phyloP scores from a whole-genome alignment of 2,888 invertebrate species.

The Scaptomyza parva region DNA sequence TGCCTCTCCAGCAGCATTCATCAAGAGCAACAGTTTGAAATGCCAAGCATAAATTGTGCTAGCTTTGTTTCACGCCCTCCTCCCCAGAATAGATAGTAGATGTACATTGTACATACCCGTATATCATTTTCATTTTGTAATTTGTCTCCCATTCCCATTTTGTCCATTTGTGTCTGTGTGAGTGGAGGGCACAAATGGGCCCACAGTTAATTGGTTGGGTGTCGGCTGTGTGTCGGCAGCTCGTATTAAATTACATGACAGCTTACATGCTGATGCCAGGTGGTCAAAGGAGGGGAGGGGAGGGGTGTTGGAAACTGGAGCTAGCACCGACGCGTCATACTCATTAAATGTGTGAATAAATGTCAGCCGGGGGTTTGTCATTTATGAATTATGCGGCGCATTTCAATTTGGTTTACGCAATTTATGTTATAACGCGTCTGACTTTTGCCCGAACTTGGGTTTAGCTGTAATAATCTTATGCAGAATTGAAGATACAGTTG shows the following conservation, averaged over 20 bases:
- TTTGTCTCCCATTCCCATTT: slow-evolving; percentile 61
- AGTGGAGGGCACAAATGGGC: slow-evolving; percentile 55
- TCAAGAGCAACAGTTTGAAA: slow-evolving; percentile 43
- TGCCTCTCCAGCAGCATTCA: slow-evolving; percentile 26
- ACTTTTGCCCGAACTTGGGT: slow-evolving; percentile 11
- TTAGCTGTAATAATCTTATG: background rate
- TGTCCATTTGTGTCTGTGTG: slow-evolving; percentile 51
- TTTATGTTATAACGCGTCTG: slow-evolving; percentile 29
- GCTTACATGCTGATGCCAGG: slow-evolving; percentile 58
- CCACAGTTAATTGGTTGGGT: slow-evolving; percentile 79
- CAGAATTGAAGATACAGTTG: background rate
- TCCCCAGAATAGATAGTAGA: background rate
- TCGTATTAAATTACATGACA: slow-evolving; percentile 78
- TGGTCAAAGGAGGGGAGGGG: background rate
- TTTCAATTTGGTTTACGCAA: slow-evolving; percentile 50
- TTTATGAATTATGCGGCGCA: slow-evolving; percentile 62
- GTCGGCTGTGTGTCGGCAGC: slow-evolving; percentile 37
- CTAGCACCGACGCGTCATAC: slow-evolving; percentile 16
- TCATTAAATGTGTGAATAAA: slow-evolving; percentile 59
- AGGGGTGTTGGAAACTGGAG: background rate
- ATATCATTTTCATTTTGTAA: slow-evolving; percentile 81
- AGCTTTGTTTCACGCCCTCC: slow-evolving; percentile 36
- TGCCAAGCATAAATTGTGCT: slow-evolving; percentile 59
- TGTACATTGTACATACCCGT: slow-evolving; percentile 33
- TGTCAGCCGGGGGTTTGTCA: slow-evolving; percentile 19